These are phyloP conservation scores for Andrena flavipes DNA, from an alignment of 2,888 invertebrate genomes.

Conservation along the genomic window DNA sequence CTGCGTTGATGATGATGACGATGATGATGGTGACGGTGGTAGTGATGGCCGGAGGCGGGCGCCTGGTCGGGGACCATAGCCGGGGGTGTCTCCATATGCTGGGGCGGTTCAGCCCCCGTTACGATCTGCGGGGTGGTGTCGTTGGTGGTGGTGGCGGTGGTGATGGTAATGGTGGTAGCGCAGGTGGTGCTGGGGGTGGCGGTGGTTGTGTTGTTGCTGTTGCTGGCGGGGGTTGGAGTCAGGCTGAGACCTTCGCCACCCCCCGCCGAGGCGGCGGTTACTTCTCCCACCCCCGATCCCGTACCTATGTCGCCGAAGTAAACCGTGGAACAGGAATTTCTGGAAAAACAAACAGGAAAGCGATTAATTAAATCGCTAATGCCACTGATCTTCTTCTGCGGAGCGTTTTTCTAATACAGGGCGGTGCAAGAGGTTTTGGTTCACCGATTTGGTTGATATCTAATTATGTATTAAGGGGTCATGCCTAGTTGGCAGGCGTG, in stretches of 20 bases:
- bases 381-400: not conserved
- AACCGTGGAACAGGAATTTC: slow-evolving; percentile 78
- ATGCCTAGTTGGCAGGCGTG: too few species aligned
- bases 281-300: slow-evolving; percentile 76
- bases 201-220: slow-evolving; percentile 61
- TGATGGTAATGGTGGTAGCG: slow-evolving; percentile 52
- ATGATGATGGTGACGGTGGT: slow-evolving; percentile 76
- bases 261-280: slow-evolving; percentile 72
- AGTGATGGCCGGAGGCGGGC: slow-evolving; percentile 72
- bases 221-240: slow-evolving; percentile 70
- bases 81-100: slow-evolving; percentile 76
- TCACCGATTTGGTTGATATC: too few species aligned
- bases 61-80: slow-evolving; percentile 78
- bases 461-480: too few species aligned
- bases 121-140: slow-evolving; percentile 63
- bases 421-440: too few species aligned
- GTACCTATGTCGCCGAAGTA: slow-evolving; percentile 80
- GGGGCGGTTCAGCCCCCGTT: slow-evolving; percentile 73
- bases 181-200: slow-evolving; percentile 56
- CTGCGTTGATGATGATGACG: slow-evolving; percentile 74
- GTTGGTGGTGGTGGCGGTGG: slow-evolving; percentile 56
- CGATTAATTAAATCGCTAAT: not conserved
- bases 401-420: not conserved
- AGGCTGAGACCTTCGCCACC: slow-evolving; percentile 73
- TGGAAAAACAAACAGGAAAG: slow-evolving; percentile 59